Percentiles rank a stretch among this genome's conserved stretches.
phyloP scores from a whole-genome alignment of 2,113 vertebrate genomes.

The Caranx melampygus region DNA sequence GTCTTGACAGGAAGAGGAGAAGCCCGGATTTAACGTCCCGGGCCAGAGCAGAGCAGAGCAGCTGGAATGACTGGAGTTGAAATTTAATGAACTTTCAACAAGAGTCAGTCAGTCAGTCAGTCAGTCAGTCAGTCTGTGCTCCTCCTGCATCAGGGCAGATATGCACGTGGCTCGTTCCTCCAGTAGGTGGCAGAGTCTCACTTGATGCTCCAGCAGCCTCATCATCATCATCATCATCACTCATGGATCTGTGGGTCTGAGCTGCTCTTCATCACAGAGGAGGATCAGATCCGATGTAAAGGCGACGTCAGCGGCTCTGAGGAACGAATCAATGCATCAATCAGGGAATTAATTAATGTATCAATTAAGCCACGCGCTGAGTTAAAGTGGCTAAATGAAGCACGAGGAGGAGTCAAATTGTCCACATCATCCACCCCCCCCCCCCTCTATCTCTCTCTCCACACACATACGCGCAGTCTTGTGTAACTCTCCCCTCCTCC shows the following conservation, averaged over 20 bases:
- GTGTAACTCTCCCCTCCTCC: conserved; percentile 63
- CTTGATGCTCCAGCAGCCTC: conserved; percentile 8
- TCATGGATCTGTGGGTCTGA: too few relatives aligned
- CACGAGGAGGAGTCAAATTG: not conserved
- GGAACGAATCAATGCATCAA: not conserved
- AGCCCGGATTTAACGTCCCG: conserved; percentile 22
- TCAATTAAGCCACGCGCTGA: not conserved
- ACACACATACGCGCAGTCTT: conserved; percentile 42
- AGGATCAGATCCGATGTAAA: conserved; percentile 4
- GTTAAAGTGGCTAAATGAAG: conserved; percentile 16
- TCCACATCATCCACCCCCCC: conserved; percentile 6
- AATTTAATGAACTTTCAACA: not conserved
- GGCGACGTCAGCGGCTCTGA: not conserved
- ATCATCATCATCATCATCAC: not conserved
- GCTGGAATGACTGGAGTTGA: too few relatives aligned
- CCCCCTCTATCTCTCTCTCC: conserved; percentile 8
- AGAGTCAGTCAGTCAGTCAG: not conserved
- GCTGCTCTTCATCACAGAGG: not conserved
- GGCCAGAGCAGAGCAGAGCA: too few relatives aligned
- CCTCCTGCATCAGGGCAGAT: not conserved
- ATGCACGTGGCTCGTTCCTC: conserved; percentile 21
- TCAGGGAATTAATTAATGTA: not conserved
- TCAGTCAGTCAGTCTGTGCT: not conserved
- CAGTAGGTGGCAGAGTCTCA: conserved; percentile 74
- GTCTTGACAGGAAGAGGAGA: conserved; percentile 35